Evolutionary conservation across 2,888 invertebrate genomes (phyloP).

Genomic region (Smittia aterrima): DNA sequence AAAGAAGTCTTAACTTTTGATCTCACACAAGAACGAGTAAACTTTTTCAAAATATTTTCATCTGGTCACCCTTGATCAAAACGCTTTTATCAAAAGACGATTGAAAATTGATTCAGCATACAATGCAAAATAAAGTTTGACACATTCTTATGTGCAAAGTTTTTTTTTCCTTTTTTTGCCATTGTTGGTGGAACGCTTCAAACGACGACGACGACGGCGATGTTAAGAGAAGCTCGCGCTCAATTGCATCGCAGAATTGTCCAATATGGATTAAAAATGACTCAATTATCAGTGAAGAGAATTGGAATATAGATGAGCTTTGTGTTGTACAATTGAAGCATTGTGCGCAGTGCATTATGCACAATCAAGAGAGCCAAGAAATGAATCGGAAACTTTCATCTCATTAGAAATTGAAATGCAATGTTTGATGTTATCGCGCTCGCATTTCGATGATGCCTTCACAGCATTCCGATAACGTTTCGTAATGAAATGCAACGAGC

Average conservation of each 20-base stretch:
- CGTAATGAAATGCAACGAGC: neutral
- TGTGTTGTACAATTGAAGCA: neutral
- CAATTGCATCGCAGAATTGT: slow-evolving; percentile 14
- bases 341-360: slow-evolving; percentile 9
- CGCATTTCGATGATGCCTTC: neutral
- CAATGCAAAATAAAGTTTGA: slow-evolving; percentile 41
- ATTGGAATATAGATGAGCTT: slow-evolving; percentile 21
- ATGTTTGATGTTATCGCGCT: slow-evolving; percentile 21
- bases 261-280: slow-evolving; percentile 30
- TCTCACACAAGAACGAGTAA: no score
- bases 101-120: slow-evolving; percentile 22
- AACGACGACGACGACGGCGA: neutral
- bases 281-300: slow-evolving; percentile 36
- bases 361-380: neutral
- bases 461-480: neutral
- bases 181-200: slow-evolving; percentile 8
- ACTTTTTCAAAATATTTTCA: no score
- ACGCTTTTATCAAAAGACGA: slow-evolving; percentile 8
- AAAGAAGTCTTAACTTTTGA: no score
- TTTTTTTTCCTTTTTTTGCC: neutral
- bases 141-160: slow-evolving; percentile 32
- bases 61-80: neutral
- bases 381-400: slow-evolving; percentile 14
- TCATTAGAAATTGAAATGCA: slow-evolving; percentile 11
- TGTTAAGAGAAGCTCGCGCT: neutral